Conservation (phyloP, 2,888 invertebrate genomes). For the Alviniconcha strummeri region DNA sequence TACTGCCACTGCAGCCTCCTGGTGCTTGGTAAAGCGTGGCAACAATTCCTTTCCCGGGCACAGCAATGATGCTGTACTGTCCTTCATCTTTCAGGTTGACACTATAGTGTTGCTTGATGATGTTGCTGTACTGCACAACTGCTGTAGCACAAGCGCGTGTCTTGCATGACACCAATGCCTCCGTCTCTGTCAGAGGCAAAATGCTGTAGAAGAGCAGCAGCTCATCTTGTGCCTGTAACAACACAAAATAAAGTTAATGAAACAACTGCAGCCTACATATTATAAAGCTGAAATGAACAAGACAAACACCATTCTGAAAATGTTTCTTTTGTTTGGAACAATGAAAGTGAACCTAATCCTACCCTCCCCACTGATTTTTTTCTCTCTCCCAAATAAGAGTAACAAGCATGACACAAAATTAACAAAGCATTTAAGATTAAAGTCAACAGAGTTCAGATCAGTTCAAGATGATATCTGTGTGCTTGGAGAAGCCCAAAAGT, state of each 20-base stretch:
- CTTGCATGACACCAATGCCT: conserved; percentile 30
- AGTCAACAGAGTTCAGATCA: too few relatives aligned
- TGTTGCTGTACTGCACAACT: conserved; percentile 24
- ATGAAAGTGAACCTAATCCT: too few relatives aligned
- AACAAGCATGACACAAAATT: too few relatives aligned
- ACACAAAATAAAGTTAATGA: not conserved
- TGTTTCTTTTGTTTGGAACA: too few relatives aligned
- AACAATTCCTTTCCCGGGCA: conserved; percentile 31
- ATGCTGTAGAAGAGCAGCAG: conserved; percentile 25
- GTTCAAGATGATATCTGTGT: too few relatives aligned
- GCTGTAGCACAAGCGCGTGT: not conserved
- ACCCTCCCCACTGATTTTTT: too few relatives aligned
- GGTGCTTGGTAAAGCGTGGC: conserved; percentile 13
- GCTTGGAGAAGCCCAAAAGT: too few relatives aligned
- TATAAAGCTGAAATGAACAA: too few relatives aligned
- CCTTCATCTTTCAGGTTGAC: not conserved
- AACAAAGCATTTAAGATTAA: too few relatives aligned
- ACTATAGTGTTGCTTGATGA: not conserved
- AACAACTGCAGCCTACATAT: too few relatives aligned
- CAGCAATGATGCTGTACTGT: conserved; percentile 16
- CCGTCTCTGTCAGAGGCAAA: conserved; percentile 28
- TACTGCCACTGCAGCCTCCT: not conserved
- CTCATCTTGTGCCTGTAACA: conserved; percentile 11
- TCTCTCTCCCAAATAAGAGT: too few relatives aligned
- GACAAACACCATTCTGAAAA: too few relatives aligned